Conservation (phyloP, 30 jellyfish, hydroid and myxozoan species). For the Clytia hemisphaerica region DNA sequence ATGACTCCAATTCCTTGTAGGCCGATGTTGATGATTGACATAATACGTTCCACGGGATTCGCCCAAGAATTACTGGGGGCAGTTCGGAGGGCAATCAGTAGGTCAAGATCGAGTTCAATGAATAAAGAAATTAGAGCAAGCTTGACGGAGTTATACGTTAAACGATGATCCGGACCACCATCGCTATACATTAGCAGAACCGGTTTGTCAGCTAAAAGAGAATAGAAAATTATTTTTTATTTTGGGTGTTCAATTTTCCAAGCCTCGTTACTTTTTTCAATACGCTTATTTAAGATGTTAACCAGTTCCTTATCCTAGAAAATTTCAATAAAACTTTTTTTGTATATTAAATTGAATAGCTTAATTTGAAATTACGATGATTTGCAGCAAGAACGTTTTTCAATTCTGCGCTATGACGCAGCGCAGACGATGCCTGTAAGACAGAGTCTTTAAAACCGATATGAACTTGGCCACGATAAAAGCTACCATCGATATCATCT, state of each 20-base stretch:
- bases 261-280: no score
- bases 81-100: conserved; percentile 20
- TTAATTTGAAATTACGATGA: no score
- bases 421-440: conserved; percentile 19
- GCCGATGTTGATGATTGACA: conserved; percentile 22
- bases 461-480: conserved; percentile 17
- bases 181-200: conserved; percentile 23
- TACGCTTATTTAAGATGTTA: no score
- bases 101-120: conserved; percentile 7
- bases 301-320: no score
- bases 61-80: no score
- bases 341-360: no score
- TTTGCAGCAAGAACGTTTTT: background rate
- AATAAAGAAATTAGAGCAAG: conserved; percentile 7
- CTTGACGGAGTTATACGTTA: conserved; percentile 11
- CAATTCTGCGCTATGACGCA: conserved; percentile 30
- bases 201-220: conserved; percentile 11
- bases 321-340: no score
- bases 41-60: conserved; percentile 27
- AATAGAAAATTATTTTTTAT: no score
- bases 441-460: conserved; percentile 26
- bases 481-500: conserved; percentile 13
- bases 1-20: conserved; percentile 27
- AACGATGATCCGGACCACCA: conserved; percentile 45
- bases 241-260: no score